Base-by-base conservation (phyloP, 2,797 vertebrate genomes). In the Momotus momota region DNA sequence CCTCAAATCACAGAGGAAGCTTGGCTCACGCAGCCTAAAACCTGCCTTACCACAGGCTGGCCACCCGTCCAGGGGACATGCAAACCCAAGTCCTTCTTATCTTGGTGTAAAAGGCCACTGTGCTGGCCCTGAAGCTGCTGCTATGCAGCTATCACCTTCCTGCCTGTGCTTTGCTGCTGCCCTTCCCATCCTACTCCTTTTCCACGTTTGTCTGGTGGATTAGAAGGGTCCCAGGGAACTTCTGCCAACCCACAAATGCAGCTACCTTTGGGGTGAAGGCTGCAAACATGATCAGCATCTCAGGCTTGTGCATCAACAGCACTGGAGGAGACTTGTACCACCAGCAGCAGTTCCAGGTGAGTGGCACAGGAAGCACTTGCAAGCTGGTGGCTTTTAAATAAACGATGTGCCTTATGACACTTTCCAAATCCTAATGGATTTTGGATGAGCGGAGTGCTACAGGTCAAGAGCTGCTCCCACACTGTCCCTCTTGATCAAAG, bases 401-500 rank as follows among this genome's bases (percentile, higher is more conserved):
- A 87, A 54, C 26, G 21, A 9, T 0, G 6, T 65, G 65, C 48
- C 33, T 60, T 21, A 13, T 19, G 58, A 27, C 74, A 41, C 18
- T 26, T 25, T 23, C 65, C 66, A 74, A 80, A 80, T n/a, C 64
- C 60, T 14, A 29, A 26, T 0, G 6, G 43, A 17, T 2, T 35
- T 14, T 51, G 49, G 49, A 51, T 0, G 6, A 27, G 48, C 11
- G 2, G 48, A 61, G 38, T 12, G 73, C 57, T 27, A 8, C 20
- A 51, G 23, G 16, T 4, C 52, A 33, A 45, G 45, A 46, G 45
- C 48, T 79, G 66, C 67, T 82, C 40, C 40, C 27, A 2, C 0
- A 43, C 1, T 27, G 38, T 19, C 8, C 57, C 7, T 27, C 51
- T 51, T 0, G 0, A 14, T 43, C 16, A 51, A 49, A 81, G 14